Evolutionary conservation across 2,888 invertebrate species (phyloP).

Genomic region (Drosophila yooni): DNA sequence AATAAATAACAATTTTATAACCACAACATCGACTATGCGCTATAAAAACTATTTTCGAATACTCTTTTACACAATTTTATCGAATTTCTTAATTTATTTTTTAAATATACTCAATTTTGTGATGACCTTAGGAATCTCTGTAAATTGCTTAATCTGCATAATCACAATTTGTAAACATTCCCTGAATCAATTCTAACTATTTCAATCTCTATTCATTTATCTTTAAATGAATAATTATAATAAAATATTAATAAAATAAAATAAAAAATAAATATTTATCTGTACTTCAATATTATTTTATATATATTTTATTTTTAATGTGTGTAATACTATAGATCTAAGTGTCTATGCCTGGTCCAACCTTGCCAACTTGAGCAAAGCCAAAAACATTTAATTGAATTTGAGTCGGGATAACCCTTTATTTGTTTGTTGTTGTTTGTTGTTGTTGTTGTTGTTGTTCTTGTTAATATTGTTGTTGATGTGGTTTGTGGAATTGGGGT

Average conservation of each 20-base stretch:
- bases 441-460: background rate
- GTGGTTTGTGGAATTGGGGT: constrained; percentile 6
- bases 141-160: background rate
- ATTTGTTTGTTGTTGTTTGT: background rate
- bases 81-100: background rate
- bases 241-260: no score
- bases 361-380: constrained; percentile 2
- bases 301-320: background rate
- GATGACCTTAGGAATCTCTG: background rate
- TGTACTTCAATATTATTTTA: background rate
- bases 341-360: background rate
- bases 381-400: constrained; percentile 39
- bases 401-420: constrained; percentile 8
- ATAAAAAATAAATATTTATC: background rate
- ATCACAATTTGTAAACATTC: background rate
- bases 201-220: background rate
- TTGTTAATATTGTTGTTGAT: background rate
- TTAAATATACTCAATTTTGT: background rate
- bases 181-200: background rate
- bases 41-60: background rate
- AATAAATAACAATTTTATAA: background rate
- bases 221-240: background rate
- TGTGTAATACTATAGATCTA: background rate
- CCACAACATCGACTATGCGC: background rate
- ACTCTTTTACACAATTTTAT: background rate